These are phyloP conservation scores for Argentina silus DNA, from an alignment of 2,797 vertebrate species.

Conservation along the genomic window DNA sequence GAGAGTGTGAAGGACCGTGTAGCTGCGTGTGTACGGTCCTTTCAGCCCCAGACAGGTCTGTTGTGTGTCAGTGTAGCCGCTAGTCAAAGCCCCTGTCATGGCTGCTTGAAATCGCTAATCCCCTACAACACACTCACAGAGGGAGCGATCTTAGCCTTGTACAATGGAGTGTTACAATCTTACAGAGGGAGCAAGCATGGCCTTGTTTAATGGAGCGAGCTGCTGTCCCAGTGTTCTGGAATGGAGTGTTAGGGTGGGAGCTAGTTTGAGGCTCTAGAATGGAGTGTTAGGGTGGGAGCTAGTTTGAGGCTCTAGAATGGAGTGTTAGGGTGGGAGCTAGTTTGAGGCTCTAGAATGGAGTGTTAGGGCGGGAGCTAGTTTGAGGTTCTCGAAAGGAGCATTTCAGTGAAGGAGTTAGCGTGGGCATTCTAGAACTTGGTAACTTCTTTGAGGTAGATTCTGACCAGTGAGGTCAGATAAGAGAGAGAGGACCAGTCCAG, in stretches of 20 bases:
- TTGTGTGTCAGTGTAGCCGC: background rate
- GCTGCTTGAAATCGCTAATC: constrained; percentile 18
- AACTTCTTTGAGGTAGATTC: too few species aligned
- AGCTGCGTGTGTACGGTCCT: background rate
- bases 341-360: too few species aligned
- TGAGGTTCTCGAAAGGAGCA: background rate
- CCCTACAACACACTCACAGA: background rate
- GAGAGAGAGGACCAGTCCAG: too few species aligned
- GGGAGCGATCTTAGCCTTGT: background rate
- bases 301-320: background rate
- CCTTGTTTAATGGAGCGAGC: background rate
- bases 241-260: too few species aligned
- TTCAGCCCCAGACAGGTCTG: background rate
- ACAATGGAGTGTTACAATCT: background rate
- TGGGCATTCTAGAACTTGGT: background rate
- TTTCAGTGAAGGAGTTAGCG: background rate
- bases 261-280: too few species aligned
- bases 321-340: background rate
- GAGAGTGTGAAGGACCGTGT: background rate
- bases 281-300: background rate
- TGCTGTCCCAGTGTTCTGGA: too few species aligned
- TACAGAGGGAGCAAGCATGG: background rate
- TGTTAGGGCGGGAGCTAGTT: too few species aligned
- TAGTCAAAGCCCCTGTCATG: constrained; percentile 6
- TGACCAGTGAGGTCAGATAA: too few species aligned